Percentiles rank a stretch among this genome's conserved stretches.
phyloP scores from a whole-genome alignment of 2,888 invertebrate species.

The Maniola hyperantus region DNA sequence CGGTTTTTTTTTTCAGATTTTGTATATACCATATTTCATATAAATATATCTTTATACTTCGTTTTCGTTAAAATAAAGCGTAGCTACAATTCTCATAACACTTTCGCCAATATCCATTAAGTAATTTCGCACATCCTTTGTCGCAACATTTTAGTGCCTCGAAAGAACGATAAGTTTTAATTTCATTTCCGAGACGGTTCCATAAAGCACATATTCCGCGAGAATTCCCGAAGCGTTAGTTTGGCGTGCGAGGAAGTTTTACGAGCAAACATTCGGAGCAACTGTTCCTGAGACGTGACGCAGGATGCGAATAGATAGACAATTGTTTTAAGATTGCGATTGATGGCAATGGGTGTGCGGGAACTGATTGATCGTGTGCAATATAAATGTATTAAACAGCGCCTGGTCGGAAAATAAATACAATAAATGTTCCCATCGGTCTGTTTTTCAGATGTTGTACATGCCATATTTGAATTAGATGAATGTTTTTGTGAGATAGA shows the following conservation, averaged over 20 bases:
- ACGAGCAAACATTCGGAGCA: conserved; percentile 61
- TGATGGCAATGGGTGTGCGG: conserved; percentile 32
- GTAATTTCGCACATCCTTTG: conserved; percentile 11
- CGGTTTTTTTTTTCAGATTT: no score
- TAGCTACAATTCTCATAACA: neutral
- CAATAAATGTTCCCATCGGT: neutral
- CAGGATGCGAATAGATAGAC: conserved; percentile 51
- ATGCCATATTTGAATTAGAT: no score
- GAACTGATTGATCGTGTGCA: conserved; percentile 18
- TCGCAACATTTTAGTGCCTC: conserved; percentile 8
- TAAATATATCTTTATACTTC: no score
- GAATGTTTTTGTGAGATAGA: no score
- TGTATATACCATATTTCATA: no score
- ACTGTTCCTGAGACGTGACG: conserved; percentile 60
- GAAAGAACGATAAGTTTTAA: conserved; percentile 21
- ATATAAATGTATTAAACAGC: conserved; percentile 13
- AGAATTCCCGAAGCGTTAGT: conserved; percentile 34
- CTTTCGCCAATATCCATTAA: neutral
- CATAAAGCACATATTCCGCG: conserved; percentile 33
- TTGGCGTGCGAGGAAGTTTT: conserved; percentile 55
- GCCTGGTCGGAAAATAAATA: neutral
- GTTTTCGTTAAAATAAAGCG: neutral
- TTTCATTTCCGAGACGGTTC: conserved; percentile 21
- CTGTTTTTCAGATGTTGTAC: no score
- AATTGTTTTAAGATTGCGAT: conserved; percentile 49